Conservation (phyloP, 2,888 invertebrate species). For the Eilema caniola region DNA sequence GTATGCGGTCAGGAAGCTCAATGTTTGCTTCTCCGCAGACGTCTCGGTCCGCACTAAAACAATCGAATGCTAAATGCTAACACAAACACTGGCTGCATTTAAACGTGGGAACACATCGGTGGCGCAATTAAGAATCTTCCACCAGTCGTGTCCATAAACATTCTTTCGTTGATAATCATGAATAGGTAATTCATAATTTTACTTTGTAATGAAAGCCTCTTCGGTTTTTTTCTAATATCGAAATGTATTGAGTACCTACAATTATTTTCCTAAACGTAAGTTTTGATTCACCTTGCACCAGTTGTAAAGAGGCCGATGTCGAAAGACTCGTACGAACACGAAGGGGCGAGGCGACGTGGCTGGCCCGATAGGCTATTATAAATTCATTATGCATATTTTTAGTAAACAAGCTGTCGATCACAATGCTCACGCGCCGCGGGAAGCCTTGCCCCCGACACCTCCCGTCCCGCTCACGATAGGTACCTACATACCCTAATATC, state of each 20-base stretch:
- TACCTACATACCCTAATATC: slow-evolving; percentile 70
- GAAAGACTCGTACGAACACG: slow-evolving; percentile 55
- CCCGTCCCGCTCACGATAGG: slow-evolving; percentile 56
- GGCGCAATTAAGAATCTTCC: slow-evolving; percentile 80
- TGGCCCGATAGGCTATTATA: slow-evolving; percentile 79
- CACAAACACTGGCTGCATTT: slow-evolving; percentile 83
- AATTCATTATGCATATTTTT: slow-evolving; percentile 87
- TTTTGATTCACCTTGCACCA: slow-evolving; percentile 33
- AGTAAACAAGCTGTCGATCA: slow-evolving; percentile 87
- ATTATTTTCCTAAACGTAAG: slow-evolving; percentile 6
- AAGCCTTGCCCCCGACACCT: slow-evolving; percentile 78
- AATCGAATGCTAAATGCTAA: slow-evolving; percentile 85
- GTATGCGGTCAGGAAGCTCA: slow-evolving; percentile 70
- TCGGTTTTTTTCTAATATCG: neutral
- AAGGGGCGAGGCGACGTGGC: slow-evolving; percentile 68
- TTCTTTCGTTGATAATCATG: slow-evolving; percentile 58
- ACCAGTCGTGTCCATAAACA: slow-evolving; percentile 63
- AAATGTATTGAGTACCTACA: neutral
- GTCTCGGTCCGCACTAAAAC: slow-evolving; percentile 84
- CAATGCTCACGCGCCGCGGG: slow-evolving; percentile 82
- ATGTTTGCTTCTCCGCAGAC: slow-evolving; percentile 81
- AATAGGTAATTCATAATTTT: slow-evolving; percentile 15
- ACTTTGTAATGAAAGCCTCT: neutral
- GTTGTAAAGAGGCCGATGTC: slow-evolving; percentile 53
- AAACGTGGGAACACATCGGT: slow-evolving; percentile 84